phyloP scores from a whole-genome alignment of 1,140 invertebrate species.

The Cydia amplana region DNA sequence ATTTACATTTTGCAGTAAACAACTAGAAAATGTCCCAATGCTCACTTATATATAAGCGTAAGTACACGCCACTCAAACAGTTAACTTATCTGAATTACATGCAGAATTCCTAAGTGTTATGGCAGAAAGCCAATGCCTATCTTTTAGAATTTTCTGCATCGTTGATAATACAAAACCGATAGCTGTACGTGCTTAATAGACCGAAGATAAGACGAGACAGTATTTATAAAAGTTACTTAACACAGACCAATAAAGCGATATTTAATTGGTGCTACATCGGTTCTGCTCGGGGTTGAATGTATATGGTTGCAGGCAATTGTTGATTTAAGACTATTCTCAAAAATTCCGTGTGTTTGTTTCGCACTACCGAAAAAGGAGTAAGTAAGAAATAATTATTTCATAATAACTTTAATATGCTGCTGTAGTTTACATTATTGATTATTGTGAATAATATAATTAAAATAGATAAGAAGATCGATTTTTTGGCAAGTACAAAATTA shows the following conservation, averaged over 20 bases:
- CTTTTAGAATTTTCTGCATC: constrained; percentile 16
- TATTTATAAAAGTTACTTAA: constrained; percentile 27
- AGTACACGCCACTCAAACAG: neutral
- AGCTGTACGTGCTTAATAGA: constrained; percentile 19
- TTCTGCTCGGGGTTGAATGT: constrained; percentile 14
- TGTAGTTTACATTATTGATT: no score
- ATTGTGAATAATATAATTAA: no score
- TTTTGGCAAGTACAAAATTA: no score
- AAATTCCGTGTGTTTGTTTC: neutral
- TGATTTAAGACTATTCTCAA: neutral
- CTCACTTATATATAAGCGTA: no score
- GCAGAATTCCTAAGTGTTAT: constrained; percentile 22
- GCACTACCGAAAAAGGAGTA: no score
- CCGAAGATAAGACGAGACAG: constrained; percentile 7
- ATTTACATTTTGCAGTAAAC: neutral
- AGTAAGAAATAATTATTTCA: no score
- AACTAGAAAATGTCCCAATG: neutral
- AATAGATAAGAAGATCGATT: no score
- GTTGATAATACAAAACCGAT: neutral
- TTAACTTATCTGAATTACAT: constrained; percentile 21
- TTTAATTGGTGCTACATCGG: constrained; percentile 32
- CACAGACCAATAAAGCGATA: constrained; percentile 30
- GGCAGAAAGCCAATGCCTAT: constrained; percentile 3
- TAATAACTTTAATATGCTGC: no score
- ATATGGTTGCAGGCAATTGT: constrained; percentile 2